Evolutionary conservation across 2,797 vertebrate genomes (phyloP).

Genomic region (Kryptolebias ocellatus): DNA sequence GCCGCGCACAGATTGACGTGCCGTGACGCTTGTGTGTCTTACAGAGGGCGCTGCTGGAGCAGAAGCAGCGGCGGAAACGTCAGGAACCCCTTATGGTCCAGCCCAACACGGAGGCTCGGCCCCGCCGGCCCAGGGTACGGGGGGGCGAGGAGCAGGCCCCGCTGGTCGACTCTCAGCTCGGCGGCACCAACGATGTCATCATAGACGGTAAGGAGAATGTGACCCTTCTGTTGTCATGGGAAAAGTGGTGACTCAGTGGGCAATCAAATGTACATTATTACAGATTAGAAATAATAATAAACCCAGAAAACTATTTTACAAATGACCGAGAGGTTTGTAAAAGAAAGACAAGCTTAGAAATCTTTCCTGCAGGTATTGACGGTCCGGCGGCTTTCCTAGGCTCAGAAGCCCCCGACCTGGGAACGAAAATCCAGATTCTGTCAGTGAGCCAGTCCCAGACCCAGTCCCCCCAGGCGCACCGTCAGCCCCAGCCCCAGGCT

Average conservation of each 20-base stretch:
- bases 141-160: conserved; percentile 88
- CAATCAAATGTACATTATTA: too few relatives aligned
- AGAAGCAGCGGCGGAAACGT: conserved; percentile 92
- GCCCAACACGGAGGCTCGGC: conserved; percentile 89
- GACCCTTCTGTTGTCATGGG: too few relatives aligned
- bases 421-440: conserved; percentile 81
- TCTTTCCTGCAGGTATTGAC: conserved; percentile 85
- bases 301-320: too few relatives aligned
- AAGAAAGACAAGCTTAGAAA: too few relatives aligned
- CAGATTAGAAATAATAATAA: too few relatives aligned
- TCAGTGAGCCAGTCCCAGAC: conserved; percentile 76
- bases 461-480: neutral
- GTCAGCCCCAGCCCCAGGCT: conserved; percentile 34
- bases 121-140: conserved; percentile 80
- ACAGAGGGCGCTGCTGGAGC: conserved; percentile 92
- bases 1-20: neutral
- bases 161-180: conserved; percentile 83
- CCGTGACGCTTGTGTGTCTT: neutral
- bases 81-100: conserved; percentile 94
- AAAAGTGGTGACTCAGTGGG: too few relatives aligned
- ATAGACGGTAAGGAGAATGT: conserved; percentile 83
- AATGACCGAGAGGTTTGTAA: too few relatives aligned
- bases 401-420: conserved; percentile 81
- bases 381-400: conserved; percentile 89
- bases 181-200: conserved; percentile 74